Percentiles rank a stretch among this genome's conserved stretches.
These are phyloP conservation scores for Lamprologus speciosus DNA, from an alignment of 2,113 vertebrate genomes.

Conservation along the genomic window DNA sequence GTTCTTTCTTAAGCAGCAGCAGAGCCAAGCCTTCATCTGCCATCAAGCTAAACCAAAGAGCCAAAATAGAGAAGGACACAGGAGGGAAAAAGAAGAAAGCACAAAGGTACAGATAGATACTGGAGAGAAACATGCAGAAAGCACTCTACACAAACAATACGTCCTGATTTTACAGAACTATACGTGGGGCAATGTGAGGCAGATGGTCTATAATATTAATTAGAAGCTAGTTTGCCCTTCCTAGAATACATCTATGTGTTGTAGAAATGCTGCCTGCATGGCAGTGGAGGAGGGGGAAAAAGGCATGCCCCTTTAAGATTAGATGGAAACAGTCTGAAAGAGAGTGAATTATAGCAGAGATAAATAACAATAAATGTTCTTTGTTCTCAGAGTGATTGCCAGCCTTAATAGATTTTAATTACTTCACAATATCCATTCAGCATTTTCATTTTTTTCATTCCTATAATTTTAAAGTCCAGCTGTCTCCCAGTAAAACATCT, in stretches of 20 bases:
- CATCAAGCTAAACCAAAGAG: constrained; percentile 8
- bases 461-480: neutral
- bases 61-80: neutral
- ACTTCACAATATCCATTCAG: neutral
- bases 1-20: constrained; percentile 17
- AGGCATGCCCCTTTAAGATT: neutral
- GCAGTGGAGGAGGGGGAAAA: neutral
- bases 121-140: neutral
- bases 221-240: constrained; percentile 37
- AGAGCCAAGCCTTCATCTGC: constrained; percentile 24
- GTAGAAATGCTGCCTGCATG: neutral
- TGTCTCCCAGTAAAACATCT: neutral
- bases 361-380: neutral
- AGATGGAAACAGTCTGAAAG: neutral
- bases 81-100: neutral
- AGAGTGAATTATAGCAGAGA: neutral
- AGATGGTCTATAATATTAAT: constrained; percentile 61
- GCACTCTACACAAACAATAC: neutral
- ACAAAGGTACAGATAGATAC: neutral
- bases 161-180: constrained; percentile 23
- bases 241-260: constrained; percentile 16
- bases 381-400: neutral
- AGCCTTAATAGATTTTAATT: neutral
- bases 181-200: constrained; percentile 23
- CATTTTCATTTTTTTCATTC: neutral